Conservation (phyloP, 2,888 invertebrate genomes). For the Scrobipalpa atriplicella region DNA sequence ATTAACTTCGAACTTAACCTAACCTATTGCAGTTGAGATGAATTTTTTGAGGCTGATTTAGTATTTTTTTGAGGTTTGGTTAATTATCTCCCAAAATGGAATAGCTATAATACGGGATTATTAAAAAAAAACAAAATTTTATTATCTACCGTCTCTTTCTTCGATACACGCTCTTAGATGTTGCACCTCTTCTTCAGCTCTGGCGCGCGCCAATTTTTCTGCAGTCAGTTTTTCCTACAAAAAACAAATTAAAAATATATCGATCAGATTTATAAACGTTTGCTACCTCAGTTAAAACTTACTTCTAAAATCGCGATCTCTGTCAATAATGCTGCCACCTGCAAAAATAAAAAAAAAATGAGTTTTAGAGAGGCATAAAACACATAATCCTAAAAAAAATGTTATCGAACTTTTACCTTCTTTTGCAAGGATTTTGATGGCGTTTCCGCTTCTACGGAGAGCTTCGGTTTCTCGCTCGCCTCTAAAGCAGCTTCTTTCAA, state of each 20-base stretch:
- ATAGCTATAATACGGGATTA: not conserved
- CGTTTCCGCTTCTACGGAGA: slow-evolving; percentile 36
- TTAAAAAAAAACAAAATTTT: too few species aligned
- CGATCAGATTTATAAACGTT: too few species aligned
- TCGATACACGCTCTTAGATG: slow-evolving; percentile 64
- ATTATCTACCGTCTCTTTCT: slow-evolving; percentile 63
- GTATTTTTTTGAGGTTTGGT: too few species aligned
- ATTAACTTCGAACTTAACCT: too few species aligned
- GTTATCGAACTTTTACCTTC: slow-evolving; percentile 55
- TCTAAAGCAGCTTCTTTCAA: slow-evolving; percentile 38
- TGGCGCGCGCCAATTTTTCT: slow-evolving; percentile 54
- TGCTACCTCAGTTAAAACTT: too few species aligned
- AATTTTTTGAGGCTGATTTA: too few species aligned
- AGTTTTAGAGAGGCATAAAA: not conserved
- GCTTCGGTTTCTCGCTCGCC: slow-evolving; percentile 21
- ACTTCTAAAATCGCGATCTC: too few species aligned
- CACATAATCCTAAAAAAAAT: too few species aligned
- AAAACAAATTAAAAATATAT: not conserved
- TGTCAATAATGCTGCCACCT: slow-evolving; percentile 54
- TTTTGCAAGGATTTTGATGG: slow-evolving; percentile 47
- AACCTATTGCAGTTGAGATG: too few species aligned
- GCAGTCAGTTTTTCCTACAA: slow-evolving; percentile 30
- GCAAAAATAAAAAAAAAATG: not conserved
- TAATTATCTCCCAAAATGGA: not conserved
- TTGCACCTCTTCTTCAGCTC: slow-evolving; percentile 62